Base-by-base conservation (phyloP, 1,140 invertebrate genomes). In the Lasaia peninsularis region DNA sequence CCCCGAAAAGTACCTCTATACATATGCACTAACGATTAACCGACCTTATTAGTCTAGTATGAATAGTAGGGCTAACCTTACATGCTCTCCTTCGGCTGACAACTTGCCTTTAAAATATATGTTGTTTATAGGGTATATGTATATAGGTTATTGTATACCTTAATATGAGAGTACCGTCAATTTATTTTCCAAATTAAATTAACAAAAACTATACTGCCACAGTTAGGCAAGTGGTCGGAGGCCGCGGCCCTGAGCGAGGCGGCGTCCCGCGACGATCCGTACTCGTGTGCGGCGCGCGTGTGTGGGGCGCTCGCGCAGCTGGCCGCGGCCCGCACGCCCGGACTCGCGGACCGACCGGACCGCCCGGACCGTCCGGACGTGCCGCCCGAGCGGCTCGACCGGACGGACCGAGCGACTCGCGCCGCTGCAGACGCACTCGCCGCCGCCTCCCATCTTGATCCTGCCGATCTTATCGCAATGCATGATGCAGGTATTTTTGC, bases 191-290 rank as follows among this genome's bases (percentile, higher is more conserved):
- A 24, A 24, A 5, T n/a, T n/a, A n/a, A n/a, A n/a, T n/a, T n/a
- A n/a, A 24, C 24, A 5, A 24, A 28, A 2, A 28, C 5, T 28
- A 28, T 16, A 34, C n/a, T 62, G 0, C 52, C 8, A 50, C 28
- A 87, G 84, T 33, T 88, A 8, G 80, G 84, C 21, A 86, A 83
- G 50, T 81, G 59, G 51, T 73, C 75, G 0, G 84, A 88, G 44
- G 80, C 82, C 2, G 66, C 62, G 0, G 58, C 77, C 0, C 61
- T 88, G 52, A 70, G 70, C 34, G 77, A 79, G 53, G 66, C 76
- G 8, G 85, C 85, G 5, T 68, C 75, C 0, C 75, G 73, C 6
- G 80, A 83, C 62, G 85, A 88, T 53, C 85, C 85, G 10, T 88
- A 88, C 69, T 73, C 73, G 33, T 83, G 80, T 51, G 52, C 71